Percentiles rank a stretch among this genome's conserved stretches.
Conservation (phyloP, 1,140 invertebrate genomes). For the Chlorops oryzae region DNA sequence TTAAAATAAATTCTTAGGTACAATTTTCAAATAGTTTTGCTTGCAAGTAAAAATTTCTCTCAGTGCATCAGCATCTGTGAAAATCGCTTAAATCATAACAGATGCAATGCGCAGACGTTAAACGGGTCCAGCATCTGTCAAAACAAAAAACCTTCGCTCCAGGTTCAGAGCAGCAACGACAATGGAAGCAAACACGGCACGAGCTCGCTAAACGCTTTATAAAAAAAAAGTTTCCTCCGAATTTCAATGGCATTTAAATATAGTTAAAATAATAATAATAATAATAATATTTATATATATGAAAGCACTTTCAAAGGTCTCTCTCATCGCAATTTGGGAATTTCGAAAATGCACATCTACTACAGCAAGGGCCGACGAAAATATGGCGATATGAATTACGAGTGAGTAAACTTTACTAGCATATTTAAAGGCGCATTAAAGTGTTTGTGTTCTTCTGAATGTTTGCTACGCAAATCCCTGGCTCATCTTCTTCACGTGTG, state of each 20-base stretch:
- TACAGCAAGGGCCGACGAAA: slow-evolving; percentile 38
- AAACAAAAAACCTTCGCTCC: slow-evolving; percentile 4
- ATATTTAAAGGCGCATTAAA: slow-evolving; percentile 1
- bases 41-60: too few species aligned
- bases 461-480: too few species aligned
- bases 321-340: too few species aligned
- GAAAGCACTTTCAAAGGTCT: too few species aligned
- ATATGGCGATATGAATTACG: slow-evolving; percentile 41
- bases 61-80: too few species aligned
- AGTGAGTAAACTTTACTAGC: slow-evolving; percentile 27
- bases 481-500: slow-evolving; percentile 7
- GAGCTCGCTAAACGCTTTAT: slow-evolving; percentile 37
- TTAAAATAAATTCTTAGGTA: too few species aligned
- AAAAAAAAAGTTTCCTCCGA: slow-evolving; percentile 3
- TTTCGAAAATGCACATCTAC: slow-evolving; percentile 38
- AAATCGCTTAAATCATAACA: slow-evolving; percentile 9
- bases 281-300: too few species aligned
- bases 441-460: not conserved
- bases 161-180: not conserved
- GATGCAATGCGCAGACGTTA: slow-evolving; percentile 2
- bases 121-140: slow-evolving; percentile 10
- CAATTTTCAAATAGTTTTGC: too few species aligned
- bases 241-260: too few species aligned
- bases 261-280: too few species aligned
- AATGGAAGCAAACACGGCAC: not conserved